Percentiles rank a stretch among this genome's conserved stretches.
These are phyloP conservation scores for Halictus quadricinctus DNA, from an alignment of 2,888 invertebrate species.

Conservation along the genomic window DNA sequence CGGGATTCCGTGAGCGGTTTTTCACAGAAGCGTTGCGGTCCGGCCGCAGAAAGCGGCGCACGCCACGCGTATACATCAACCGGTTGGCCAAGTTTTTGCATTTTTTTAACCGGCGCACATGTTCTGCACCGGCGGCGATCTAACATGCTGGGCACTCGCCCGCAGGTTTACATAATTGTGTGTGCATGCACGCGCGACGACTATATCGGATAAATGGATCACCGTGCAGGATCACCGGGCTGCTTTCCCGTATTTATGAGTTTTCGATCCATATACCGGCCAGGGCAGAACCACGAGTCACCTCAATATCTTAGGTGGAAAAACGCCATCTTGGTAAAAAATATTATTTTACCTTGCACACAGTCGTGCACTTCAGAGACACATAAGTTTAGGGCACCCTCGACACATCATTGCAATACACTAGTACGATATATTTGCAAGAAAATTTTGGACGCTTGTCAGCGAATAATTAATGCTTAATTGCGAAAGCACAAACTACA, in stretches of 20 bases:
- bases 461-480: too few species aligned
- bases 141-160: too few species aligned
- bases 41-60: neutral
- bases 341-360: too few species aligned
- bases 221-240: neutral
- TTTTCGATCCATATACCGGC: conserved; percentile 33
- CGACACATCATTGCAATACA: too few species aligned
- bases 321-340: too few species aligned
- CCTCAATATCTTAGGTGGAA: neutral
- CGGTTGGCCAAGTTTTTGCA: neutral
- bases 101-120: conserved; percentile 17
- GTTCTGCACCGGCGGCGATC: neutral
- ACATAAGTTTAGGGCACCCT: too few species aligned
- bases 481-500: too few species aligned
- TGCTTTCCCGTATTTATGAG: conserved; percentile 43
- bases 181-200: neutral
- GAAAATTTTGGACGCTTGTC: too few species aligned
- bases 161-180: conserved; percentile 30
- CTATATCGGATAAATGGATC: conserved; percentile 35
- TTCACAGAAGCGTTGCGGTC: conserved; percentile 39
- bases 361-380: too few species aligned
- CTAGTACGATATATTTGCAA: too few species aligned
- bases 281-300: neutral
- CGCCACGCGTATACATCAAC: neutral
- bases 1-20: conserved; percentile 54